These are phyloP conservation scores for Mythimna loreyi DNA, from an alignment of 2,888 invertebrate species.

Conservation along the genomic window DNA sequence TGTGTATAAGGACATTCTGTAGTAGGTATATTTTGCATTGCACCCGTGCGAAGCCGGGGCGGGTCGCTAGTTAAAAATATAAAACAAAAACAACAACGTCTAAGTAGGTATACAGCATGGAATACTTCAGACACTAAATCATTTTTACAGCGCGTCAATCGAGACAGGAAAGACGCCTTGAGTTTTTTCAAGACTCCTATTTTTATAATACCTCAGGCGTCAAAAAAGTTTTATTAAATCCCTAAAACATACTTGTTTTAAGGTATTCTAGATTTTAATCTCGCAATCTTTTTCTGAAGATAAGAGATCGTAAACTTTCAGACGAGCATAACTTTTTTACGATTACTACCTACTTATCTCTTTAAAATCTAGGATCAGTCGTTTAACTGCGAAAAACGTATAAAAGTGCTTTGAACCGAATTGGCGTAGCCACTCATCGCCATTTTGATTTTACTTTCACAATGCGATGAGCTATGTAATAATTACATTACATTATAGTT, in stretches of 20 bases:
- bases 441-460: not conserved
- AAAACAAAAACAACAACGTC: no score
- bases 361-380: slow-evolving; percentile 12
- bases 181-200: no score
- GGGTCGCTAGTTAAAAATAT: no score
- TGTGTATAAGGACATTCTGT: no score
- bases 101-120: no score
- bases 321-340: slow-evolving; percentile 30
- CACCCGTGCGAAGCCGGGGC: no score
- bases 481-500: no score
- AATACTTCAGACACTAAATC: no score
- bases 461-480: no score
- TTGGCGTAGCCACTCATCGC: not conserved
- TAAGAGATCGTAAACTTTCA: slow-evolving; percentile 28
- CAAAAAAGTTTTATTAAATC: not conserved
- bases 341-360: slow-evolving; percentile 18
- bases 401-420: not conserved
- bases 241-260: not conserved
- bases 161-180: no score
- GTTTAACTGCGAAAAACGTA: slow-evolving; percentile 4
- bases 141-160: no score
- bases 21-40: no score
- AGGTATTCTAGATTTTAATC: slow-evolving; percentile 22
- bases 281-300: slow-evolving; percentile 7
- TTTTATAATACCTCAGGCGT: not conserved